phyloP scores from a whole-genome alignment of 2,888 invertebrate species.

The Anodontia alba region DNA sequence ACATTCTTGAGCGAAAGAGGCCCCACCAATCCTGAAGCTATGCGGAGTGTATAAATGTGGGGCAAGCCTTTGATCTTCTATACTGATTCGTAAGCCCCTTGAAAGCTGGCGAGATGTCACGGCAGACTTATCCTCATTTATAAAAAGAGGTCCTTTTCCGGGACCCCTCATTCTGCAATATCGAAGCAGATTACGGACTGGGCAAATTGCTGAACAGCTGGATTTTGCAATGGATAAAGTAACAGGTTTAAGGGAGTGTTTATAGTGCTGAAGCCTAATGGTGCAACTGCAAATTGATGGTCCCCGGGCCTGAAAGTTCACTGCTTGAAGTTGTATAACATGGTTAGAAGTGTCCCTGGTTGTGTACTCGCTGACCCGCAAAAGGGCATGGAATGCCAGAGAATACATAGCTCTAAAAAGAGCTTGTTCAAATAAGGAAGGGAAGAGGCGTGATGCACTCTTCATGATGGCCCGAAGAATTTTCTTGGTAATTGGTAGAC shows the following conservation, averaged over 20 bases:
- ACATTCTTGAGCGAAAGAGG: not conserved
- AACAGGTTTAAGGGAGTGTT: not conserved
- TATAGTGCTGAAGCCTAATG: not conserved
- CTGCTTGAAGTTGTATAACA: not conserved
- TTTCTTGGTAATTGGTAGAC: not conserved
- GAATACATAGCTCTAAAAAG: constrained; percentile 27
- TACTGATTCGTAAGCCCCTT: not conserved
- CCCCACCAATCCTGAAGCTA: not conserved
- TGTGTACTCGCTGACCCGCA: not conserved
- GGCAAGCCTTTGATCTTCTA: not conserved
- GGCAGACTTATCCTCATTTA: not conserved
- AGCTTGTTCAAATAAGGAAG: not conserved
- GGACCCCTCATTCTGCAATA: not conserved
- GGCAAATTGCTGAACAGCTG: not conserved
- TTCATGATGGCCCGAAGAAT: not conserved
- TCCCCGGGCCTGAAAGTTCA: not conserved
- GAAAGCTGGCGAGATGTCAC: not conserved
- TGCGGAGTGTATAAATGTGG: not conserved
- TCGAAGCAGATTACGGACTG: not conserved
- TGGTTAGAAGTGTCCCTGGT: not conserved
- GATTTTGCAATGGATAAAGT: not conserved
- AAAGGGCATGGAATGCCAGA: constrained; percentile 30
- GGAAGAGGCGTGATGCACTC: not conserved
- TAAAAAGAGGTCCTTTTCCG: not conserved
- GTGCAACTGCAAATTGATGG: not conserved